phyloP scores from a whole-genome alignment of 1,140 invertebrate genomes.

The Drosophila prosaltans region DNA sequence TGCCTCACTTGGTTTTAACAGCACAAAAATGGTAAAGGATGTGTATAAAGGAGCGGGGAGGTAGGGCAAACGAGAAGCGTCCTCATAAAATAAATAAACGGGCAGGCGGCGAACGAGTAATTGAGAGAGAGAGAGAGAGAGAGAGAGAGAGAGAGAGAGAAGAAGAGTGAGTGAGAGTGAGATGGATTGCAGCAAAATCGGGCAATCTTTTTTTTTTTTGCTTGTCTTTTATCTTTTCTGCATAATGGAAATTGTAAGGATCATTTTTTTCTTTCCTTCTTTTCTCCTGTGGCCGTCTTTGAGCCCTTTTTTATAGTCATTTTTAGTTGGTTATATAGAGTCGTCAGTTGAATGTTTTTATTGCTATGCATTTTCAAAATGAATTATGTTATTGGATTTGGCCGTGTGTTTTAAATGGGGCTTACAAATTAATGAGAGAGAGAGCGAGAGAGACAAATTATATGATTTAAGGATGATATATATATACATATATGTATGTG shows the following conservation, averaged over 20 bases:
- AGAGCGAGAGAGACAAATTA: background rate
- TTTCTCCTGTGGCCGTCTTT: slow-evolving; percentile 17
- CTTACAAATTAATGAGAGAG: slow-evolving; percentile 13
- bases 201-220: slow-evolving; percentile 3
- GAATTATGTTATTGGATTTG: slow-evolving; percentile 47
- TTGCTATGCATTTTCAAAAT: slow-evolving; percentile 47
- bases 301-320: slow-evolving; percentile 61
- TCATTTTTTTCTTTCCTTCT: background rate
- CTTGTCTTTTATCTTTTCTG: slow-evolving; percentile 45
- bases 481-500: background rate
- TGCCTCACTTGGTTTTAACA: slow-evolving; percentile 56
- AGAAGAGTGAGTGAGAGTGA: background rate
- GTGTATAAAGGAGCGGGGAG: background rate
- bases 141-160: background rate
- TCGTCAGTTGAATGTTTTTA: slow-evolving; percentile 36
- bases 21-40: background rate
- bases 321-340: slow-evolving; percentile 36
- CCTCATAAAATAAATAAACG: slow-evolving; percentile 68
- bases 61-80: slow-evolving; percentile 17
- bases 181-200: slow-evolving; percentile 16
- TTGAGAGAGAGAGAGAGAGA: slow-evolving; percentile 13
- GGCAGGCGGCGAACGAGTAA: slow-evolving; percentile 18
- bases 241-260: slow-evolving; percentile 63
- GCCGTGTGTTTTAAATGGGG: slow-evolving; percentile 11
- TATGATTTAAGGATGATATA: background rate